Evolutionary conservation across 53 echinoderm and acorn worm species (phyloP).

Genomic region (Henricia sp.): DNA sequence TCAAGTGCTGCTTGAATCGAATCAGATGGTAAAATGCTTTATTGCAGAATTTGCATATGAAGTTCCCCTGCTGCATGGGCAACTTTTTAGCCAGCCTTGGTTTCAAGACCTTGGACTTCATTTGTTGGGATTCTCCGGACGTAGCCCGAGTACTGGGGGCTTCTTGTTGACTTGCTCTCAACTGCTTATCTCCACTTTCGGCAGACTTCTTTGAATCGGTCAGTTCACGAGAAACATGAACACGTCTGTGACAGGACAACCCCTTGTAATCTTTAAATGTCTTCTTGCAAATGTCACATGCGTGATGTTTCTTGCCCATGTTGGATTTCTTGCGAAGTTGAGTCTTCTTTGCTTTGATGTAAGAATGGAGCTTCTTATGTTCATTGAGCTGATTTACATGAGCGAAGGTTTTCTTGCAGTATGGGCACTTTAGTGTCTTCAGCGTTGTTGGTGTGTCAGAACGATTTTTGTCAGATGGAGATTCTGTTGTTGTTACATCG

Average conservation of each 20-base stretch:
- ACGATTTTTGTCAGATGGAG: too few species aligned
- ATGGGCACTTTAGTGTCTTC: not conserved
- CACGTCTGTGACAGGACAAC: constrained; percentile 61
- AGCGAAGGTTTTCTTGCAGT: not conserved
- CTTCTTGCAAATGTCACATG: constrained; percentile 56
- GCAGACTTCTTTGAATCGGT: constrained; percentile 22
- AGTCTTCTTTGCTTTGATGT: not conserved
- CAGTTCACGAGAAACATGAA: constrained; percentile 31
- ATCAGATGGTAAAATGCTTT: not conserved
- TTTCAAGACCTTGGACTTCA: not conserved
- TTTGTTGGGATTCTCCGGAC: not conserved
- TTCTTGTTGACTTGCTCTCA: not conserved
- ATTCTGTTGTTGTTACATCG: not conserved
- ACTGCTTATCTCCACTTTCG: not conserved
- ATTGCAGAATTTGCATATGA: constrained; percentile 12
- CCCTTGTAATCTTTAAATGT: constrained; percentile 58
- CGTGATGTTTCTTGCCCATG: not conserved
- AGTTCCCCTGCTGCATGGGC: not conserved
- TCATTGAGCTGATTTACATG: constrained; percentile 27
- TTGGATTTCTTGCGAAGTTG: not conserved
- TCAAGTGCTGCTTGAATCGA: constrained; percentile 5
- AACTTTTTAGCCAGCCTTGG: not conserved
- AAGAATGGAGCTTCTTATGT: not conserved
- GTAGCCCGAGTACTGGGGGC: too few species aligned
- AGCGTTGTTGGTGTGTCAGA: too few species aligned